Evolutionary conservation across 2,888 invertebrate species (phyloP), one percentile per base, ranked within the genome.

Genomic region (Ichneumoninae sp.): DNA sequence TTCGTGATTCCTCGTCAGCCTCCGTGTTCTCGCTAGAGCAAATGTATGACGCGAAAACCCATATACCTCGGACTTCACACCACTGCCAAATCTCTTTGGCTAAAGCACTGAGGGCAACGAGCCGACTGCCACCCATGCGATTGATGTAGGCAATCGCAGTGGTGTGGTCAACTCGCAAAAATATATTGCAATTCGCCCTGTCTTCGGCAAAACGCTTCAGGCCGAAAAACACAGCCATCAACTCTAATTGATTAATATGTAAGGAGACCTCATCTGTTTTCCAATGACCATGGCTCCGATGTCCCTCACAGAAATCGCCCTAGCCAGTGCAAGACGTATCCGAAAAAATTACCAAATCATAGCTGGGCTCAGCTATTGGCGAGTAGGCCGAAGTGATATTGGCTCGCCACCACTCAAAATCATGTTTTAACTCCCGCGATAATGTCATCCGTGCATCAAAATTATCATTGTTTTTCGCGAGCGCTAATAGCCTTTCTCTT

Each of bases 301-400:
- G 26, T 4, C 16, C 69, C 19, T 69, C 47, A 10, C 44, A 10
- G 22, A 10, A 69, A 40, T 6, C 47, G 3, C 69, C 83, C 80
- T 85, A 86, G 5, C 83, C 83, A 10, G 82, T 57, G 10, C 72
- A 47, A 2, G 83, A 86, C 3, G 86, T 72, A 10, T 83, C 83
- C n/a, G 84, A 84, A 33, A 80, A 86, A 74, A 86, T 83, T 44
- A 82, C 74, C 3, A 74, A 19, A 19, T 77, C 44, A 57, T 71
- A 85, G 30, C 3, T n/a, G 3, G 33, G 50, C 19, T 57, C n/a
- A 10, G 26, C 16, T 5, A 86, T 62, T 6, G 78, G 40, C 10
- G 66, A 68, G 22, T 26, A 44, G 0, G 70, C 50, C 13, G 13
- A 10, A 7, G 5, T 8, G 5, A 69, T 26, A 13, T 44, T 16